Base-by-base conservation (phyloP, 2,113 vertebrate genomes). In the Formicarius rufipectus region DNA sequence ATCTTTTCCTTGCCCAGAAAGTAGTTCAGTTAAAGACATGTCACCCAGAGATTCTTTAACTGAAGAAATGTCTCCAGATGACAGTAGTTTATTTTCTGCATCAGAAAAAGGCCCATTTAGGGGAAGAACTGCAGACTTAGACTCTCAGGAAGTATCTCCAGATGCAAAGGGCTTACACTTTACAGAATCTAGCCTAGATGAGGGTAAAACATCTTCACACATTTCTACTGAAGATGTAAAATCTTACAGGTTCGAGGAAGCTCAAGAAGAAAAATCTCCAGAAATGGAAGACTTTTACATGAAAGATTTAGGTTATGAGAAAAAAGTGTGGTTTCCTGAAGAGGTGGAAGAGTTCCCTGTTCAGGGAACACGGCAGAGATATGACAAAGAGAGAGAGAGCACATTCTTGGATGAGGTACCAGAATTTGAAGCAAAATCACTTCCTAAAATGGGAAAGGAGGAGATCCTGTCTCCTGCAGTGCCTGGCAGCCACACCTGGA, bases 401-500 rank as follows among this genome's bases (percentile, higher is more conserved):
- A 98, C 98, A 13, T 99, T 99, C 95, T 97, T 99, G 12, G 99
- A 99, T 12, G 99, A 99, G 19, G 98, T 98, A 45, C 97, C 94
- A 27, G 96, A 97, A 12, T 97, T 96, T 86, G 98, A 98, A 72
- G 80, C 82, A 58, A 98, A 98, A 94, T 72, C 95, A 16, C 42
- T 56, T 45, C 60, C 92, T 30, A 49, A 94, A 74, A 66, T 87
- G 83, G 95, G 30, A 72, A 95, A 97, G 74, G 92, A 95, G 59
- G 84, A 73, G n/a, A 67, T 67, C 9, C 40, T 56, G 12, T 40
- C 74, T 66, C 20, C 91, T 64, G 37, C 37, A 55, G 81, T n/a
- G 10, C 75, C 87, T 45, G 67, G 40, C 40, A 91, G 89, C 60
- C 55, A 75, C 24, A 21, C 53, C 67, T 91, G 86, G 85, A 52